phyloP scores from a whole-genome alignment of 2,888 invertebrate genomes.

The Sesia bembeciformis region DNA sequence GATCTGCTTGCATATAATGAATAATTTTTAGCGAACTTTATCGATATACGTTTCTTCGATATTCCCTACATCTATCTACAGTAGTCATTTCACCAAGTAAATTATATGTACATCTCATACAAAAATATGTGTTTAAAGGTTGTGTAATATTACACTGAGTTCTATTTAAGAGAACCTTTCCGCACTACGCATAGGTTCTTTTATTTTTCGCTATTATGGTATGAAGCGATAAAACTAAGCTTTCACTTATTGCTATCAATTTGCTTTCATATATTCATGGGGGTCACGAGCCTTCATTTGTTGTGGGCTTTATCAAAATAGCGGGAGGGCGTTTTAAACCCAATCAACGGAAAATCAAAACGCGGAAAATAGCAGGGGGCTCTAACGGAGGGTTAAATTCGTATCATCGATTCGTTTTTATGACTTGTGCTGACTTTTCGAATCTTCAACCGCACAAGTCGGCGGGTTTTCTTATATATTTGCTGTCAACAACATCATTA shows the following conservation, averaged over 20 bases:
- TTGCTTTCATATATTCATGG: conserved; percentile 34
- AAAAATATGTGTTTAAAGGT: too few species aligned
- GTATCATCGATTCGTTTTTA: conserved; percentile 68
- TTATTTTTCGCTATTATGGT: not conserved
- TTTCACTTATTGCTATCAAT: conserved; percentile 11
- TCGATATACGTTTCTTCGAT: too few species aligned
- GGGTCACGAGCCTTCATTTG: conserved; percentile 44
- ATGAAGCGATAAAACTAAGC: not conserved
- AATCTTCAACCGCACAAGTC: conserved; percentile 21
- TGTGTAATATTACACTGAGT: too few species aligned
- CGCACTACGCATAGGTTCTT: not conserved
- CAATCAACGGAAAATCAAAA: conserved; percentile 72
- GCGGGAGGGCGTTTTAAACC: conserved; percentile 65
- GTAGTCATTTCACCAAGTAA: too few species aligned
- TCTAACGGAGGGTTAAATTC: conserved; percentile 68
- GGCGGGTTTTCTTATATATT: not conserved
- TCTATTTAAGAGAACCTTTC: too few species aligned
- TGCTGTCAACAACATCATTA: not conserved
- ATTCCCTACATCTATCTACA: too few species aligned
- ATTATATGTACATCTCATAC: too few species aligned
- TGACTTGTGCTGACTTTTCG: conserved; percentile 59
- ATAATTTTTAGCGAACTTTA: too few species aligned
- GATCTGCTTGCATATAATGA: too few species aligned
- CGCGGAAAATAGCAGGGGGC: conserved; percentile 66
- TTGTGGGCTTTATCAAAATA: conserved; percentile 56